A percentile compares a stretch with the other conserved stretches of the same genome.
phyloP scores from a whole-genome alignment of 2,888 invertebrate species.

The Chouioia cunea region DNA sequence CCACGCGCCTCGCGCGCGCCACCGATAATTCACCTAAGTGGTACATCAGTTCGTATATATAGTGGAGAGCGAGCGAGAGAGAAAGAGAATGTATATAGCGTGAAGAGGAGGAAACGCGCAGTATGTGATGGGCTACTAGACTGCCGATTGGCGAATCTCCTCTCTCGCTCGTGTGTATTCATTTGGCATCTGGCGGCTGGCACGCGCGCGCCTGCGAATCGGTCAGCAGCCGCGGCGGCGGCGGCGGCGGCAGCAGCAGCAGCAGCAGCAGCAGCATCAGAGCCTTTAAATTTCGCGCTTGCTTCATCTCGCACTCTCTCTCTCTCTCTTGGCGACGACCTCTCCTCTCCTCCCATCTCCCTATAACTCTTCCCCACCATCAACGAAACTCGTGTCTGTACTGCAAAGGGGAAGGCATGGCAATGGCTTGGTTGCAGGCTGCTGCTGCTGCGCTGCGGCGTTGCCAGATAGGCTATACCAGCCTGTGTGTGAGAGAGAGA shows the following conservation, averaged over 20 bases:
- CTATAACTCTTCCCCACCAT: too few relatives aligned
- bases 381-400: constrained; percentile 11
- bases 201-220: constrained; percentile 23
- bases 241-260: background rate
- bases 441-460: constrained; percentile 45
- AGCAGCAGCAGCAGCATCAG: too few relatives aligned
- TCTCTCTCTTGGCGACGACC: too few relatives aligned
- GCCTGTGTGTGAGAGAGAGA: constrained; percentile 2
- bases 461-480: constrained; percentile 37
- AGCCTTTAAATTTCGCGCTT: too few relatives aligned
- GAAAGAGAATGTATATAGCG: constrained; percentile 10
- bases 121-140: constrained; percentile 30
- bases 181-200: constrained; percentile 10
- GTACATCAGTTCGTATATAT: constrained; percentile 30
- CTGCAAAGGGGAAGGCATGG: constrained; percentile 43
- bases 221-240: background rate
- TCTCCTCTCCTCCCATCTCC: too few relatives aligned
- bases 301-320: too few relatives aligned
- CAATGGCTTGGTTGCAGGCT: constrained; percentile 25
- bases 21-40: constrained; percentile 48
- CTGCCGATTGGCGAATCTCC: background rate
- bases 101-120: constrained; percentile 29
- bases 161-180: background rate
- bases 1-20: constrained; percentile 28
- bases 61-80: constrained; percentile 7